Percentiles rank a stretch among this genome's conserved stretches.
phyloP scores from a whole-genome alignment of 2,888 invertebrate species.

The Ectemnius continuus region DNA sequence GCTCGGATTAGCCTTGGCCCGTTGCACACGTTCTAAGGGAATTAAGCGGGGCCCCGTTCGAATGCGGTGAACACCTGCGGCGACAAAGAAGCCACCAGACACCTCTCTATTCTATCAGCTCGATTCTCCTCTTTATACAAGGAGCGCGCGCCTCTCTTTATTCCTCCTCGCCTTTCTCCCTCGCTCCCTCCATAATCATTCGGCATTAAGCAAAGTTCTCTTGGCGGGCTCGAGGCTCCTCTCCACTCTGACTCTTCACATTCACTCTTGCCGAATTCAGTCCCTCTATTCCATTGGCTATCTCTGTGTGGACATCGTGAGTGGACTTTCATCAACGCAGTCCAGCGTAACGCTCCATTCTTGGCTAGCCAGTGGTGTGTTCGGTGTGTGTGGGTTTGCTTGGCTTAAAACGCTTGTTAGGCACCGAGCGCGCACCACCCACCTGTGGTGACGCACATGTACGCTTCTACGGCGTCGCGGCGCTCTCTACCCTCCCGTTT shows the following conservation, averaged over 20 bases:
- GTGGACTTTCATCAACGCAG: too few relatives aligned
- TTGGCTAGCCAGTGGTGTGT: background rate
- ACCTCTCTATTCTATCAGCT: background rate
- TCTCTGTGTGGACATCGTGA: too few relatives aligned
- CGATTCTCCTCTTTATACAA: background rate
- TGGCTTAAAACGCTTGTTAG: slow-evolving; percentile 28
- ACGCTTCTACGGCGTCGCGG: slow-evolving; percentile 9
- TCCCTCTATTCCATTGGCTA: too few relatives aligned
- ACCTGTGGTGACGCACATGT: background rate
- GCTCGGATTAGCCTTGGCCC: slow-evolving; percentile 36
- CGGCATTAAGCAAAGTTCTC: too few relatives aligned
- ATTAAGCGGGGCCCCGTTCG: slow-evolving; percentile 31
- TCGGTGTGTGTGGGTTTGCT: slow-evolving; percentile 12
- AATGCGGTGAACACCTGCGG: slow-evolving; percentile 6
- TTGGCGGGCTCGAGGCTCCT: background rate
- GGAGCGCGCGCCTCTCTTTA: background rate
- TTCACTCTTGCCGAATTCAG: background rate
- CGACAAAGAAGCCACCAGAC: background rate
- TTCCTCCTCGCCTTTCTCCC: background rate
- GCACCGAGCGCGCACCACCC: slow-evolving; percentile 1
- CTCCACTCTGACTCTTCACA: background rate
- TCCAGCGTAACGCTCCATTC: background rate
- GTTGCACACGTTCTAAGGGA: slow-evolving; percentile 43
- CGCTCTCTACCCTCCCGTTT: slow-evolving; percentile 22
- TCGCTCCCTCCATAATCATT: background rate